A percentile compares a stretch with the other conserved stretches of the same genome.
These are phyloP conservation scores for Icerya purchasi DNA, from an alignment of 2,888 invertebrate genomes.

Conservation along the genomic window DNA sequence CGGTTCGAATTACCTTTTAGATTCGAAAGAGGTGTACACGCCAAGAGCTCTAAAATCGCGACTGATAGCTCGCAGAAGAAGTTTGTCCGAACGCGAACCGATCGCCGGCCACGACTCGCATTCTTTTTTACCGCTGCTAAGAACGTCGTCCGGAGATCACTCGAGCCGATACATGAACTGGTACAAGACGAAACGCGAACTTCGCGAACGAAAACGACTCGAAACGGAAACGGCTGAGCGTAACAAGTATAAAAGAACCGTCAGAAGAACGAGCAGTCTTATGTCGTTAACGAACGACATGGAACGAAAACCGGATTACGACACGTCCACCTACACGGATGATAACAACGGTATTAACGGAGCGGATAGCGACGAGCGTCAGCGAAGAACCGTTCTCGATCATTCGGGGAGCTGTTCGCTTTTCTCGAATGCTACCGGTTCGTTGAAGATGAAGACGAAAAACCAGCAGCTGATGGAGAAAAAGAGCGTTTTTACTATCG, in stretches of 20 bases:
- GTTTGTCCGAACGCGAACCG: constrained; percentile 2
- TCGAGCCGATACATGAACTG: neutral
- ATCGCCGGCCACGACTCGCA: neutral
- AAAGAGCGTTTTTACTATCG: constrained; percentile 81
- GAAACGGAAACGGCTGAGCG: constrained; percentile 11
- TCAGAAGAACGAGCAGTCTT: neutral
- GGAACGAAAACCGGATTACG: constrained; percentile 1
- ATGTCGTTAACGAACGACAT: neutral
- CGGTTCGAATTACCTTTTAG: neutral
- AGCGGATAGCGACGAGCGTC: constrained; percentile 8
- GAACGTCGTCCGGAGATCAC: neutral
- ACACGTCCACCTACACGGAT: constrained; percentile 11
- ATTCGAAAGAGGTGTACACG: constrained; percentile 9
- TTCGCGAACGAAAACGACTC: neutral
- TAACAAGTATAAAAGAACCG: neutral
- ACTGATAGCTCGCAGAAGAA: constrained; percentile 8
- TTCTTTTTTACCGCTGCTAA: neutral
- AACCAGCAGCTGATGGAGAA: constrained; percentile 42
- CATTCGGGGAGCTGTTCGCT: neutral
- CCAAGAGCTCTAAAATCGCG: constrained; percentile 12
- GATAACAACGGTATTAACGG: constrained; percentile 7
- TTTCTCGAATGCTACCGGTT: neutral
- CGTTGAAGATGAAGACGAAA: constrained; percentile 13
- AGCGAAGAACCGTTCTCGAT: constrained; percentile 3
- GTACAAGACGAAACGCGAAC: neutral